Evolutionary conservation across 2,113 vertebrate genomes (phyloP).

Genomic region (Globicephala melas): DNA sequence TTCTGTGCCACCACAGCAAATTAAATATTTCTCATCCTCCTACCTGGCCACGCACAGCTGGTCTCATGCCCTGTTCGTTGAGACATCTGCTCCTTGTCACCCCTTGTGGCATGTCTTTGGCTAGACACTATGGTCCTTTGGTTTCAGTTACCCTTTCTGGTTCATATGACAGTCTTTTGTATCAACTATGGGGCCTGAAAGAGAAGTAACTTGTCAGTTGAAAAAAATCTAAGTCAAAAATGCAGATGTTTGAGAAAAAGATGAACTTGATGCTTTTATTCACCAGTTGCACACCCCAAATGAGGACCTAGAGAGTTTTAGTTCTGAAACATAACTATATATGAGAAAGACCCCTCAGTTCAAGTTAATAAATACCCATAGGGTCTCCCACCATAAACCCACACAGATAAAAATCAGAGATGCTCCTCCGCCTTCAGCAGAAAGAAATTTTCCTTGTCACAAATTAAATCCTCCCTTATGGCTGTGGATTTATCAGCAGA

Average conservation of each 20-base stretch:
- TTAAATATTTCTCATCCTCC: background rate
- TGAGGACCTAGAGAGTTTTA: background rate
- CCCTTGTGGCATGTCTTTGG: background rate
- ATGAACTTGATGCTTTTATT: background rate
- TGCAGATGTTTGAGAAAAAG: conserved; percentile 25
- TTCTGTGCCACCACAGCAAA: background rate
- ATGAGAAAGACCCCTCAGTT: background rate
- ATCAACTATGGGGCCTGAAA: background rate
- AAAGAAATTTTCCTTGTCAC: background rate
- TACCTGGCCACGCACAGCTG: fast-evolving
- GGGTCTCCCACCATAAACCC: background rate
- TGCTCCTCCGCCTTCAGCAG: background rate
- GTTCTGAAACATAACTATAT: background rate
- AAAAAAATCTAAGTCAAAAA: background rate
- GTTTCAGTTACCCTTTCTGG: background rate
- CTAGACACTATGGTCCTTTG: background rate
- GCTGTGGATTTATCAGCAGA: background rate
- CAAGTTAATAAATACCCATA: background rate
- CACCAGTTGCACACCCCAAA: background rate
- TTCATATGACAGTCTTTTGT: background rate
- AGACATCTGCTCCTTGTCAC: background rate
- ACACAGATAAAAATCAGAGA: background rate
- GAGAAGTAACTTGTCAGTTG: background rate
- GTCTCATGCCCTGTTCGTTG: background rate
- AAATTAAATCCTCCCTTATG: background rate